A percentile compares a stretch with the other conserved stretches of the same genome.
phyloP scores from a whole-genome alignment of 2,888 invertebrate species.

The Antheraea yamamai region DNA sequence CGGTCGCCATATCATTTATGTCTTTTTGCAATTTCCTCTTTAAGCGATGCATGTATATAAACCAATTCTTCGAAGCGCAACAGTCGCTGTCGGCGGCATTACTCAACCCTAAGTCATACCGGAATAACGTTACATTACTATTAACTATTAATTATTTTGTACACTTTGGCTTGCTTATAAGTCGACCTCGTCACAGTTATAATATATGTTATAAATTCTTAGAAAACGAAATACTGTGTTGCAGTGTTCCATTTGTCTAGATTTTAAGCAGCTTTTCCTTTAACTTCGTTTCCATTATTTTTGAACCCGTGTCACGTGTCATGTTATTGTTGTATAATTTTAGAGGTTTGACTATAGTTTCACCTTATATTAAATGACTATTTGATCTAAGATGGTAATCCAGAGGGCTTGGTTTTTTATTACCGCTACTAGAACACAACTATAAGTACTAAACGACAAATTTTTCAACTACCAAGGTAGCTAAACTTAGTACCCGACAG shows the following conservation, averaged over 20 bases:
- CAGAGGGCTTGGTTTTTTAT: too few relatives aligned
- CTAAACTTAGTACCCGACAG: too few relatives aligned
- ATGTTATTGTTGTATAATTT: background rate
- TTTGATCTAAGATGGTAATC: too few relatives aligned
- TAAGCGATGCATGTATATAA: slow-evolving; percentile 44
- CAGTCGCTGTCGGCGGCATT: slow-evolving; percentile 64
- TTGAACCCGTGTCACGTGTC: background rate
- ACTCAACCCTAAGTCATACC: slow-evolving; percentile 44
- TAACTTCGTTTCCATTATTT: background rate
- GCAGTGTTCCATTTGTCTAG: background rate
- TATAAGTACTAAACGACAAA: too few relatives aligned
- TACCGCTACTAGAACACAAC: too few relatives aligned
- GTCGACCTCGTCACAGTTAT: slow-evolving; percentile 46
- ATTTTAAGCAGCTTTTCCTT: background rate
- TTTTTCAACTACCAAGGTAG: too few relatives aligned
- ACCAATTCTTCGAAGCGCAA: slow-evolving; percentile 60
- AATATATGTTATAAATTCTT: too few relatives aligned
- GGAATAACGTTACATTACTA: slow-evolving; percentile 60
- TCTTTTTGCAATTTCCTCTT: slow-evolving; percentile 53
- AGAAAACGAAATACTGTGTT: background rate
- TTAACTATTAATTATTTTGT: slow-evolving; percentile 60
- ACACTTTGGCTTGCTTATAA: slow-evolving; percentile 45
- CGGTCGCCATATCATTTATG: slow-evolving; percentile 30
- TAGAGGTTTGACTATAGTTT: background rate
- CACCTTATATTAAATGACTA: too few relatives aligned